Conservation (phyloP, 92 coral and sea anemone genomes). For the Pocillopora meandrina region DNA sequence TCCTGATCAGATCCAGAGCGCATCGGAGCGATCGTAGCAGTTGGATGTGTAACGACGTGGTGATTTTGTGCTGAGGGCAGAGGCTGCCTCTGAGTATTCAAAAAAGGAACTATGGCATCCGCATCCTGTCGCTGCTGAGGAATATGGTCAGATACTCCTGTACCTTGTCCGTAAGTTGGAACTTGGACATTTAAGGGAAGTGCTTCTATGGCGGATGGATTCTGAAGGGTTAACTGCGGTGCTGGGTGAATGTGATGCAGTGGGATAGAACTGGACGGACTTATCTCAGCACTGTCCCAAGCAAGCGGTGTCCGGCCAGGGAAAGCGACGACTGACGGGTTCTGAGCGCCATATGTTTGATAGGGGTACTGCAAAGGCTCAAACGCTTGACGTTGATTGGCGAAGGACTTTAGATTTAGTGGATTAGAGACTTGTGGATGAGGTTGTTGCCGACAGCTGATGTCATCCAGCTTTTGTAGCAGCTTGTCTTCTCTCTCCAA, state of each 20-base stretch:
- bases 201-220: neutral
- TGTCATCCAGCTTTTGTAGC: constrained; percentile 62
- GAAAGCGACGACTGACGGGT: neutral
- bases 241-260: constrained; percentile 16
- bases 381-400: constrained; percentile 3
- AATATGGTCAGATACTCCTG: neutral
- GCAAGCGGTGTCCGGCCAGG: neutral
- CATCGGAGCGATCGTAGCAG: constrained; percentile 53
- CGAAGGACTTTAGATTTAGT: constrained; percentile 46
- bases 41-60: constrained; percentile 26
- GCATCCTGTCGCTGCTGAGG: neutral
- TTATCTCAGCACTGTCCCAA: constrained; percentile 11
- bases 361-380: neutral
- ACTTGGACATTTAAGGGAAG: neutral
- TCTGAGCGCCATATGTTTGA: neutral
- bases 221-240: neutral
- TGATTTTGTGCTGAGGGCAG: neutral
- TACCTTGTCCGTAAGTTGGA: neutral
- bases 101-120: constrained; percentile 16
- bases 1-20: neutral
- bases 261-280: neutral
- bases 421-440: constrained; percentile 58
- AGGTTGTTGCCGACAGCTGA: constrained; percentile 44
- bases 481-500: constrained; percentile 74
- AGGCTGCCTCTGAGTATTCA: constrained; percentile 8